Evolutionary conservation across 2,797 vertebrate species (phyloP), one percentile per base, ranked within the genome.

Genomic region (Rhynchotus rufescens): DNA sequence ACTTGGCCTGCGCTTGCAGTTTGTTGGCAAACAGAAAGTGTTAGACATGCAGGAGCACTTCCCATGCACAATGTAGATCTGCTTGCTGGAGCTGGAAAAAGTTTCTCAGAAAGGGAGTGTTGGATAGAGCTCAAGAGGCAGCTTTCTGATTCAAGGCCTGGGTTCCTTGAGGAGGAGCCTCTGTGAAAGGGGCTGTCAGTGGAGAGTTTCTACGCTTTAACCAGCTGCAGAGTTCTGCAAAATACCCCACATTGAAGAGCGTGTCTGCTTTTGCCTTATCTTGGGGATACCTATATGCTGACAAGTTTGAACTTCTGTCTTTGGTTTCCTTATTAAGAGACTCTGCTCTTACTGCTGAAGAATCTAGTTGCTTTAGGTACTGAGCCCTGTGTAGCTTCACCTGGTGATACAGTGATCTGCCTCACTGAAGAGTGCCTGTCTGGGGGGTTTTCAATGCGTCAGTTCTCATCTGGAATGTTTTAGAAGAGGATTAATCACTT

Each of bases 401-500:
- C 42, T 36, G 42, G 45, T 69, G 71, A 45, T 8, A 76, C 71
- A 38, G 47, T 13, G 51, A 90, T 47, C 59, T 0, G 11, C 54
- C 69, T 89, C 71, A 22, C 83, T 87, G 64, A 47, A 60, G 60
- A 66, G 61, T 51, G 85, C 64, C 64, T 20, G 25, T 84, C 59
- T 49, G 73, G 76, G 45, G 25, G 13, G 4, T 4, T 65, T 56
- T 68, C 59, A 23, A 12, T 32, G 52, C 51, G 2, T 88, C 64
- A 83, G 64, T 34, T 86, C 79, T 94, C 95, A 94, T 95, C 90
- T 96, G 94, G 94, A 93, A 89, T 90, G 94, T 86, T 95, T 96
- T 93, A 96, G 80, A 85, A 64, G 52, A 71, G 90, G 95, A 96
- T 96, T 95, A 96, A 96, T 96, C 93, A 93, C 93, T 96, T 96